Evolutionary conservation across 2,797 vertebrate species (phyloP).

Genomic region (Myiotriccus ornatus): DNA sequence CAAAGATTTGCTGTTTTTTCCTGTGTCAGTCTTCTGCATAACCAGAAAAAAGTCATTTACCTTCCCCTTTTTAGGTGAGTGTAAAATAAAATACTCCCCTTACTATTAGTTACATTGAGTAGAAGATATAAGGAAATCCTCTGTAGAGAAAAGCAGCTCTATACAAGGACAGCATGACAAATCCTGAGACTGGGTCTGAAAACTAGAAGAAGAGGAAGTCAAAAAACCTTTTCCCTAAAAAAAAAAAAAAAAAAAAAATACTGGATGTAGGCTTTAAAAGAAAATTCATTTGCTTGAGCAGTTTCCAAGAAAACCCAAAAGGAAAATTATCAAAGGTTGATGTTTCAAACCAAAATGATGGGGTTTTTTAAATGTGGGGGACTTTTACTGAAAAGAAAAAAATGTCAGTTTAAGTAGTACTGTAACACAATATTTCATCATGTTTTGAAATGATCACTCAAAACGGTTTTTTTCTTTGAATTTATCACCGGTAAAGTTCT

Average conservation of each 20-base stretch:
- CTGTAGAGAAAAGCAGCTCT: neutral
- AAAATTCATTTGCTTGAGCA: neutral
- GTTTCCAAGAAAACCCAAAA: constrained; percentile 1
- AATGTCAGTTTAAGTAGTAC: neutral
- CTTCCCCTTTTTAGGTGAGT: neutral
- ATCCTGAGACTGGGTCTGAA: neutral
- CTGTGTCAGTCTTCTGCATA: neutral
- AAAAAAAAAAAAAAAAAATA: neutral
- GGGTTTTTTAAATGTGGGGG: neutral
- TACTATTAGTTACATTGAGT: neutral
- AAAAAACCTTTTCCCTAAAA: neutral
- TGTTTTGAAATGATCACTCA: constrained; percentile 31
- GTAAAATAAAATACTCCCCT: neutral
- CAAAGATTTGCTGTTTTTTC: neutral
- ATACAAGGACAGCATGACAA: neutral
- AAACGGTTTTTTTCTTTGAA: neutral
- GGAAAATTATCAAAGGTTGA: neutral
- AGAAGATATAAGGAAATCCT: neutral
- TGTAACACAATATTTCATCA: constrained; percentile 12
- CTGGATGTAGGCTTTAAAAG: neutral
- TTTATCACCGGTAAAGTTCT: neutral
- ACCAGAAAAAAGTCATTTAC: neutral
- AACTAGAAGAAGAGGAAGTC: neutral
- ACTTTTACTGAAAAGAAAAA: neutral
- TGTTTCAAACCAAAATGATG: neutral